Evolutionary conservation across 1,140 invertebrate species (phyloP), one percentile per base, ranked within the genome.

Genomic region (Fragariocoptes setiger): DNA sequence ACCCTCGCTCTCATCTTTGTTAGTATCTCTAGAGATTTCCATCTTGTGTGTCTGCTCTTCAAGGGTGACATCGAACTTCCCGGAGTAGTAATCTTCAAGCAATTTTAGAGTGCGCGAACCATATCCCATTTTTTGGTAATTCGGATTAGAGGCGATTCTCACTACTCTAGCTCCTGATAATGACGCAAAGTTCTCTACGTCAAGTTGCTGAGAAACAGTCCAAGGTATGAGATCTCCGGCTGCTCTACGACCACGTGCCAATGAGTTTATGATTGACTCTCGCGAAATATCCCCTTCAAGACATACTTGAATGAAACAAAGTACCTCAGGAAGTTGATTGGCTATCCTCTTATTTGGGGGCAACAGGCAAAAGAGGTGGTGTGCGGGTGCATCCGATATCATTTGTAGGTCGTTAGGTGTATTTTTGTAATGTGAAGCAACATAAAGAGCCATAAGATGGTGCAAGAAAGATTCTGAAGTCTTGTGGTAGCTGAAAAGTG

Each of bases 371-470:
- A 95, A 99, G 16, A 99, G 56, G 58, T 92, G 78, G 63, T 99
- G 90, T 3, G 83, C 85, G 0, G 90, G 90, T 8, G 90, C 88
- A 65, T 99, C 92, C 12, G 86, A 88, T 60, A 99, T 69, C 68
- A 97, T 75, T 65, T 97, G 88, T 8, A 99, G 62, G 63, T 99
- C 92, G 64, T 99, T 94, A 1, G 92, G 92, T 42, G 75, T 83
- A 59, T 99, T 99, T 69, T 90, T 94, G 54, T 99, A 97, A 65
- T 99, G 90, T 13, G 88, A 94, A 0, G 90, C 70, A 0, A 95
- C 88, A 56, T 85, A 92, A 3, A 99, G 68, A 21, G 77, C 68
- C 44, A 97, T 78, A 0, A 99, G 51, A 49, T 76, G 62, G 52
- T 94, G 82, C 3, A 99, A 62, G 59, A 99, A 97, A 2, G 68